These are phyloP conservation scores for Vireo altiloquus DNA, from an alignment of 2,113 vertebrate genomes.

Conservation along the genomic window DNA sequence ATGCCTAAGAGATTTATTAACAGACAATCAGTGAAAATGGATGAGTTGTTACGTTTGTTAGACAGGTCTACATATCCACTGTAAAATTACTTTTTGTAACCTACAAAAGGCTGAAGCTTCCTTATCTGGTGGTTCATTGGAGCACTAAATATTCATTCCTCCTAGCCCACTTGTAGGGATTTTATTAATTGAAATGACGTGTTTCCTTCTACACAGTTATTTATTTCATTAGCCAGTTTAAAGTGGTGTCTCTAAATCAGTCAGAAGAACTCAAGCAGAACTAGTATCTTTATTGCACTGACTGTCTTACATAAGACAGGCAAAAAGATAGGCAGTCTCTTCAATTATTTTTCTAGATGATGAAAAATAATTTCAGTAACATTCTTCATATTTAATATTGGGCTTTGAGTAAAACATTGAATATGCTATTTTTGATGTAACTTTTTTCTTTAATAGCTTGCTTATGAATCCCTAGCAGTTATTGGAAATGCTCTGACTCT, in stretches of 20 bases:
- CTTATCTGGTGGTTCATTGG: background rate
- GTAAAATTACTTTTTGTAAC: background rate
- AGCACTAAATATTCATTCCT: background rate
- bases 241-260: background rate
- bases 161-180: background rate
- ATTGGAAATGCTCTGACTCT: conserved; percentile 92
- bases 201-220: background rate
- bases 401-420: background rate
- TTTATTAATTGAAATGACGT: background rate
- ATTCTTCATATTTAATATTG: background rate
- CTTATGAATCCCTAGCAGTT: conserved; percentile 94
- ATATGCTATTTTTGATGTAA: background rate
- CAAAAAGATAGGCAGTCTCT: background rate
- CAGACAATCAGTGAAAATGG: background rate
- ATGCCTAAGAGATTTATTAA: background rate
- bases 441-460: conserved; percentile 78
- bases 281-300: background rate
- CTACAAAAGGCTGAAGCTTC: background rate
- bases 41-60: background rate
- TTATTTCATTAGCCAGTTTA: background rate
- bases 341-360: background rate
- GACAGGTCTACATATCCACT: background rate
- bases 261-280: background rate
- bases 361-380: background rate
- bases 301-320: background rate